Evolutionary conservation across 1,140 invertebrate species (phyloP).

Genomic region (Galendromus occidentalis): DNA sequence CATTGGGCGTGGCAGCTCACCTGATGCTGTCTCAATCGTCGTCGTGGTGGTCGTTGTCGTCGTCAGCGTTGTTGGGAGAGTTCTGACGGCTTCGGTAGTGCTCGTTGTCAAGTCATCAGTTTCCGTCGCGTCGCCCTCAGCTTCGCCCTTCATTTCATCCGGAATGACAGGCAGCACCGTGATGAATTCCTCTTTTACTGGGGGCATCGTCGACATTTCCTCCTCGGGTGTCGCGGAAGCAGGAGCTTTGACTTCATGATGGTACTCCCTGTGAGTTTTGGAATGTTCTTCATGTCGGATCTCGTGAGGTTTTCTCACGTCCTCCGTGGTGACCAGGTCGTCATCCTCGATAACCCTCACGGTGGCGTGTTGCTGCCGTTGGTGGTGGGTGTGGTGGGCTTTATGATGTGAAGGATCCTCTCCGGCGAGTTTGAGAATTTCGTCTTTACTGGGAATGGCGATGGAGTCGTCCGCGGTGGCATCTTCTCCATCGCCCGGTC

Average conservation of each 20-base stretch:
- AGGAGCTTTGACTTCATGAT: not conserved
- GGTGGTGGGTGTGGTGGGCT: not conserved
- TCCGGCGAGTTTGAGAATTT: not conserved
- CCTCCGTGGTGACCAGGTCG: not conserved
- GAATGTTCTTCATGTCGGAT: not conserved
- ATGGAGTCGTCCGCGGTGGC: not conserved
- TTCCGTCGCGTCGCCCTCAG: not conserved
- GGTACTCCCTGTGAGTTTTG: not conserved
- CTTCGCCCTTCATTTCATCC: not conserved
- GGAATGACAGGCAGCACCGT: slow-evolving; percentile 4
- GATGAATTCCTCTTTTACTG: not conserved
- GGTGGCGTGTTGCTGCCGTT: not conserved
- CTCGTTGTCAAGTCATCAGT: not conserved
- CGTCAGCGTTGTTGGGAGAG: not conserved
- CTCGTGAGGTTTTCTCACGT: not conserved
- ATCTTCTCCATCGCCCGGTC: not conserved
- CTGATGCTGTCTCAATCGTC: not conserved
- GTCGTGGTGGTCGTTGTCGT: not conserved
- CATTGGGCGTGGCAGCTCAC: not conserved
- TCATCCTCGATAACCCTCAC: not conserved
- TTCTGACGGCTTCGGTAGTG: not conserved
- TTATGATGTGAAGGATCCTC: not conserved
- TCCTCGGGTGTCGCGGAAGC: not conserved
- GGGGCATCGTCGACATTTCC: not conserved
- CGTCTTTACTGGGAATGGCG: not conserved